Base-by-base conservation (phyloP, 2,797 vertebrate genomes). In the Scarus forsteni region DNA sequence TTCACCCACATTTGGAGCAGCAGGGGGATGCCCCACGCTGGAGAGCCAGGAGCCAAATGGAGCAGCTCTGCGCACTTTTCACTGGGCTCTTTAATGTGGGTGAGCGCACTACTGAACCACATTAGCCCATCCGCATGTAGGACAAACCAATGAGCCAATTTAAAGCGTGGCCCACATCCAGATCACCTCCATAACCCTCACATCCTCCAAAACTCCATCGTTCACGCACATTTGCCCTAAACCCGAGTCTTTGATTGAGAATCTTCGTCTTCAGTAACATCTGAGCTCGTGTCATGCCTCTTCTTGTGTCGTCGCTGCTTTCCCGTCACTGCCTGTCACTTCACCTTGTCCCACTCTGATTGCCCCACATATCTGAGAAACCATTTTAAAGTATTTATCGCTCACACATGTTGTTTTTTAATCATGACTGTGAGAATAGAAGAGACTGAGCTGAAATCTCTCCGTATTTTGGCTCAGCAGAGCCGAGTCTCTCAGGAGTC, bases 61-160 rank as follows among this genome's bases (percentile, higher is more conserved):
- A 86, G 89, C 88, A 90, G 76, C 84, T 84, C 87, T 90, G 88
- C 90, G 89, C 88, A 90, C 86, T 87, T 90, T 89, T 77, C 59
- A 85, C 8, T 77, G 66, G 73, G 71, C 71, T 70, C 67, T 75
- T 76, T 80, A 44, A 84, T 86, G 81, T 81, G 73, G 71, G 78
- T 86, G 75, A 85, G 74, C 66, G 66, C 68, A 69, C 77, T 61
- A 79, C 72, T 75, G 63, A 85, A 70, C 58, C 73, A 74, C 75
- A 69, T 65, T 68, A 70, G 76, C 64, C 75, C 77, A 71, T 75
- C 84, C 68, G 75, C 85, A 73, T 78, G 65, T 71, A 65, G 77
- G 72, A 73, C 78, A 77, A 72, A 86, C 69, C 62, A 60, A 40
- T 65, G 27, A 62, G 56, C 52, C 56, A 73, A 80, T 66, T 68